Base-by-base conservation (phyloP, 1,140 invertebrate genomes). In the Solen grandis region DNA sequence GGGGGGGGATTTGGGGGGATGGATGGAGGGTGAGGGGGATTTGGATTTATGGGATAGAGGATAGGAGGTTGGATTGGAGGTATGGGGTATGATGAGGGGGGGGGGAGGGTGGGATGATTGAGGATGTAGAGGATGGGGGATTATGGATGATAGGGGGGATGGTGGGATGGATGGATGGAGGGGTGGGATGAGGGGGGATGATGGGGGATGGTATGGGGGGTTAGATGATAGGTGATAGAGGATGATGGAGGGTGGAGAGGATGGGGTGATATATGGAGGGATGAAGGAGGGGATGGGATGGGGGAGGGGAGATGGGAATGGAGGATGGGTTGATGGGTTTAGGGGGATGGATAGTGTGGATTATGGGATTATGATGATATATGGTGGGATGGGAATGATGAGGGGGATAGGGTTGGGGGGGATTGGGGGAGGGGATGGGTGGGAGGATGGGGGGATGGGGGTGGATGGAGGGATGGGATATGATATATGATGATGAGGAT, bases 191-290 rank as follows among this genome's bases (percentile, higher is more conserved):
- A 60, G 19, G 46, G 31, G 31, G 69, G 22, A 41, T 13, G 31
- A 5, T 36, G 33, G 16, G 16, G 77, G 5, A 29, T 27, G 27
- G 1, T 46, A 50, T 0, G 10, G 72, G 35, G 77, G 16, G 46
- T 31, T 22, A 22, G 38, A 16, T 36, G n/a, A n/a, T 29, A 22
- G 33, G 76, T 5, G 22, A 29, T 14, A 35, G 27, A 50, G n/a
- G 55, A 25, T 0, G 79, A 19, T 22, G 16, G 74, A 80, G 41
- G 59, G 19, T 54, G 41, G 55, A 55, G 14, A 16, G 41, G n/a
- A 57, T 54, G 59, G 63, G 79, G 75, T 35, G 19, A 4, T 33
- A 73, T 36, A 41, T 63, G 72, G 63, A 70, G 29, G 36, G 50
- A 50, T 22, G 29, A 33, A 31, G 35, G 19, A 36, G 27, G 27